Evolutionary conservation across 2,113 vertebrate species (phyloP).

Genomic region (Cyprinus carpio): DNA sequence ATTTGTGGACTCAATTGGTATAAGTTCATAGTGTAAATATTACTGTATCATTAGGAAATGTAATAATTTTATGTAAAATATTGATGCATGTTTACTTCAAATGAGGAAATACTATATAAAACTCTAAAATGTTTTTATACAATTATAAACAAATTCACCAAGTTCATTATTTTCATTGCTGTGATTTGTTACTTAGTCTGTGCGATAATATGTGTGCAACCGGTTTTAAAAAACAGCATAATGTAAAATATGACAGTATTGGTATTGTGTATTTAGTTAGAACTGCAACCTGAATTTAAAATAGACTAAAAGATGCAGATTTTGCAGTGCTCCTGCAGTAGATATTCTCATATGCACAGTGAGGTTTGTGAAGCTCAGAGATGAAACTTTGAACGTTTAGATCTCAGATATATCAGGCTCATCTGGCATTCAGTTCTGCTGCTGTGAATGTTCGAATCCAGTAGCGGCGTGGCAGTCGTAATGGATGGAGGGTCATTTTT

Average conservation of each 20-base stretch:
- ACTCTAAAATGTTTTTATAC: background rate
- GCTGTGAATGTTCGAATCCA: conserved; percentile 31
- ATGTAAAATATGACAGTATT: background rate
- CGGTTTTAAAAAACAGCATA: background rate
- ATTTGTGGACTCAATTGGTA: no score
- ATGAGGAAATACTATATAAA: background rate
- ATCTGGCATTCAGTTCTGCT: background rate
- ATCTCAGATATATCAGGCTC: background rate
- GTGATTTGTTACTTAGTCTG: background rate
- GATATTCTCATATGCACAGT: background rate
- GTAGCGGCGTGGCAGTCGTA: conserved; percentile 64
- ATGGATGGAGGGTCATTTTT: conserved; percentile 67
- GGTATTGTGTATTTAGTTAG: background rate
- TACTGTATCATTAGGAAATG: background rate
- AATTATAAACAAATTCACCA: background rate
- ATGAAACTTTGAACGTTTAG: background rate
- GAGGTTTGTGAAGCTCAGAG: background rate
- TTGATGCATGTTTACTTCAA: background rate
- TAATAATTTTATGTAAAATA: background rate
- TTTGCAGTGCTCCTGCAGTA: background rate
- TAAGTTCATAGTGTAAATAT: background rate
- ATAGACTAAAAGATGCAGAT: background rate
- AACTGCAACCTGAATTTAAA: background rate
- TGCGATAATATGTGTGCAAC: background rate
- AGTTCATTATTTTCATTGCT: background rate